Evolutionary conservation across 2,797 vertebrate genomes (phyloP).

Genomic region (Pipistrellus kuhlii): DNA sequence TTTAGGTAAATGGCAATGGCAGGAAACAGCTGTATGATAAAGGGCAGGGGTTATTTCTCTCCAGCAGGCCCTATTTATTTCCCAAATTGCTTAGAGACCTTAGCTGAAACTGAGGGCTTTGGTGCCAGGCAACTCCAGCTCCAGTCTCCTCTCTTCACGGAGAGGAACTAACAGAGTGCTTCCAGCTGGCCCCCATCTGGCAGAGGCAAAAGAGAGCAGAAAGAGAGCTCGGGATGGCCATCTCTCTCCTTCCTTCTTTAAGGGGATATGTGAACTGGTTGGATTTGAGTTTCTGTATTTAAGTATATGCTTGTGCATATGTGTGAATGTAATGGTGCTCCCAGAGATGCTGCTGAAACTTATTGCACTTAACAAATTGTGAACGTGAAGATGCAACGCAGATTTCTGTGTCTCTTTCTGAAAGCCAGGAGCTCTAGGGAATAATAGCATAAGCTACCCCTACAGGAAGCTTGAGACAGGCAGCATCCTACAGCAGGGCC

Average conservation of each 20-base stretch:
- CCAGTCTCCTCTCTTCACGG: background rate
- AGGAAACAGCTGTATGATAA: slow-evolving; percentile 22
- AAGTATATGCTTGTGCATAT: background rate
- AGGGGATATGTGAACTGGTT: background rate
- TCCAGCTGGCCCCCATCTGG: background rate
- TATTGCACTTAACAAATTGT: background rate
- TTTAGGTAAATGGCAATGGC: background rate
- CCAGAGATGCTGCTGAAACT: slow-evolving; percentile 22
- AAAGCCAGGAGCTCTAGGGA: slow-evolving; percentile 25
- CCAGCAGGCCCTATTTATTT: background rate
- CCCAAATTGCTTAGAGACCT: slow-evolving; percentile 44
- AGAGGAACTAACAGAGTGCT: background rate
- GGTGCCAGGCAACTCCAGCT: background rate
- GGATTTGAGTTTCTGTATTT: slow-evolving; percentile 18
- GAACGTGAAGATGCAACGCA: slow-evolving; percentile 2
- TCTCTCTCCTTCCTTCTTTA: slow-evolving; percentile 34
- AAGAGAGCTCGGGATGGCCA: background rate
- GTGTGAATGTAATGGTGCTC: background rate
- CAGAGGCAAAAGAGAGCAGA: slow-evolving; percentile 4
- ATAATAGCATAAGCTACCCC: background rate
- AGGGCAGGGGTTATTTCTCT: slow-evolving; percentile 52
- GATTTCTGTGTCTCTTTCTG: slow-evolving; percentile 42
- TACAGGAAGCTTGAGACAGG: slow-evolving; percentile 24
- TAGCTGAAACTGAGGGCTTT: slow-evolving; percentile 29
- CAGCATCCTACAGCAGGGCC: background rate